Conservation (phyloP, 2,113 vertebrate genomes). For the Galbula dea region DNA sequence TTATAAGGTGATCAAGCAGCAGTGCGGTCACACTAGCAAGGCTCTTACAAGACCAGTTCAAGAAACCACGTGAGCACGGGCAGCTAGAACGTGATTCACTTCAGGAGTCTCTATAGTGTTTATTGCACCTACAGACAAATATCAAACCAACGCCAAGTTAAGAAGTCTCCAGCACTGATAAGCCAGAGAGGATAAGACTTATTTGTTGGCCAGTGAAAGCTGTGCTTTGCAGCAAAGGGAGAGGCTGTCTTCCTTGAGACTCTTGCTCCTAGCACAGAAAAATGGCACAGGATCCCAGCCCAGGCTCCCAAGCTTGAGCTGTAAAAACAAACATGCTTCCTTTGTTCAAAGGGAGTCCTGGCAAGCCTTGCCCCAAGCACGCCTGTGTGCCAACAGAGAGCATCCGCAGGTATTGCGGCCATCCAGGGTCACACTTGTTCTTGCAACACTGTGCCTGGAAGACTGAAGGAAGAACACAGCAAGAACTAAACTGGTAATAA, state of each 20-base stretch:
- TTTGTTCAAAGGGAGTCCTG: slow-evolving; percentile 32
- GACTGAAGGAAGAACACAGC: neutral
- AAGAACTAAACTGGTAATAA: slow-evolving; percentile 5
- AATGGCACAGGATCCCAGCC: slow-evolving; percentile 40
- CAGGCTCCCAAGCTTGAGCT: slow-evolving; percentile 27
- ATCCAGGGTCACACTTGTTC: neutral
- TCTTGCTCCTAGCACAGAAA: neutral
- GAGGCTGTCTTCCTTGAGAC: neutral
- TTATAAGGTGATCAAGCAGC: neutral
- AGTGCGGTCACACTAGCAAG: neutral
- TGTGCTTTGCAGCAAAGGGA: slow-evolving; percentile 18
- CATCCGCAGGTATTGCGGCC: slow-evolving; percentile 17
- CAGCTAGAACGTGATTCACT: neutral
- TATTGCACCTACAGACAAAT: neutral
- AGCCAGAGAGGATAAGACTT: neutral
- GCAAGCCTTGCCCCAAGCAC: neutral
- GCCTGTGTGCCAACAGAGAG: neutral
- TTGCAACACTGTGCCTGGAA: neutral
- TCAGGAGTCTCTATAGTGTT: neutral
- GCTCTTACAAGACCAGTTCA: neutral
- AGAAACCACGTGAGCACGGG: neutral
- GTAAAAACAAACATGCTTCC: slow-evolving; percentile 58
- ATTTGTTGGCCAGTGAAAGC: neutral
- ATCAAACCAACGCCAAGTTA: neutral
- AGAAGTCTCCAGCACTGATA: neutral